phyloP scores from a whole-genome alignment of 2,797 vertebrate species.

The Etheostoma perlongum region DNA sequence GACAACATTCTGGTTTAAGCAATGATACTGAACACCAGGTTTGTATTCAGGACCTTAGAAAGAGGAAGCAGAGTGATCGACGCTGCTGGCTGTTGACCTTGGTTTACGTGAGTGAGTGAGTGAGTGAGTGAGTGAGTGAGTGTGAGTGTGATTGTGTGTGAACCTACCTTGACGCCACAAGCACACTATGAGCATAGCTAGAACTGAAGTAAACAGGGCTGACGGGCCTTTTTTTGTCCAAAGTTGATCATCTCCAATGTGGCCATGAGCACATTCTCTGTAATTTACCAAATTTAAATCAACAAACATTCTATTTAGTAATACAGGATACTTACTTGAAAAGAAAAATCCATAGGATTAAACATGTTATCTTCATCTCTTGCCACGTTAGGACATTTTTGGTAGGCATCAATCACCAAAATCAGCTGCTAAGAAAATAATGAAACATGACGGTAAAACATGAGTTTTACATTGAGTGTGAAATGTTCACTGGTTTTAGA shows the following conservation, averaged over 20 bases:
- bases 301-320: not conserved
- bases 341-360: not conserved
- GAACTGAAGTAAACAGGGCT: conserved; percentile 84
- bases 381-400: not conserved
- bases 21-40: conserved; percentile 17
- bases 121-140: not conserved
- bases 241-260: conserved; percentile 85
- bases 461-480: conserved; percentile 8
- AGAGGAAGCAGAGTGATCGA: conserved; percentile 39
- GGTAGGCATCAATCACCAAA: conserved; percentile 17
- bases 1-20: not conserved
- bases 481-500: conserved; percentile 12
- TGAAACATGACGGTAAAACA: conserved; percentile 15
- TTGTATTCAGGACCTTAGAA: conserved; percentile 26
- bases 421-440: conserved; percentile 31
- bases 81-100: conserved; percentile 53
- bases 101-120: conserved; percentile 28
- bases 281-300: conserved; percentile 25
- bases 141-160: not conserved
- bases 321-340: not conserved
- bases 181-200: conserved; percentile 85
- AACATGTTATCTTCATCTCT: not conserved
- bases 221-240: conserved; percentile 84
- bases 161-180: conserved; percentile 84
- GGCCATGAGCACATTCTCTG: conserved; percentile 86